A percentile compares a stretch with the other conserved stretches of the same genome.
Conservation (phyloP, 2,888 invertebrate genomes). For the Monopis laevigella region DNA sequence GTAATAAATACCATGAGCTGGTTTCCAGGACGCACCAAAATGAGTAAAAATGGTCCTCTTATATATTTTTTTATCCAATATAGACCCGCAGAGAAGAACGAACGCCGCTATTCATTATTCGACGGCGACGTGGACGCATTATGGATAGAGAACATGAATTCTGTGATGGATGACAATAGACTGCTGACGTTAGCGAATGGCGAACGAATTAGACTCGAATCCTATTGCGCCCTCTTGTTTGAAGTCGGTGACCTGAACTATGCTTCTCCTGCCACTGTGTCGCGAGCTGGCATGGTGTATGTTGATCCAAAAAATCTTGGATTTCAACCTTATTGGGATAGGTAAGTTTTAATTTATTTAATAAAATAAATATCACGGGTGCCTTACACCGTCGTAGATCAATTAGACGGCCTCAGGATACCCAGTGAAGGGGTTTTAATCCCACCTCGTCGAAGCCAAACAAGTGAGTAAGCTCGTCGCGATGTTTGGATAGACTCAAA, state of each 20-base stretch:
- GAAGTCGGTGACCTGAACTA: slow-evolving; percentile 91
- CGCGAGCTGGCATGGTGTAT: slow-evolving; percentile 93
- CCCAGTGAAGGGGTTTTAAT: too few relatives aligned
- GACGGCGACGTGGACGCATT: slow-evolving; percentile 95
- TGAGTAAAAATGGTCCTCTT: too few relatives aligned
- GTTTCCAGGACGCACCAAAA: too few relatives aligned
- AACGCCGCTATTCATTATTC: slow-evolving; percentile 85
- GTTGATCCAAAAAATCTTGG: slow-evolving; percentile 93
- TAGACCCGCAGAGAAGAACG: slow-evolving; percentile 75
- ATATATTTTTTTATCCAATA: too few relatives aligned
- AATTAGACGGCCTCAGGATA: too few relatives aligned
- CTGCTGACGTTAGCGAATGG: slow-evolving; percentile 90
- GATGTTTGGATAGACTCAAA: too few relatives aligned
- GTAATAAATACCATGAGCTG: too few relatives aligned
- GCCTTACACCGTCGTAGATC: too few relatives aligned
- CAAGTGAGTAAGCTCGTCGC: too few relatives aligned
- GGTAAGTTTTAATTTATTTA: too few relatives aligned
- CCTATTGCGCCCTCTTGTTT: slow-evolving; percentile 84
- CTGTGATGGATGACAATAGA: slow-evolving; percentile 96
- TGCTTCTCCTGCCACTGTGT: slow-evolving; percentile 93
- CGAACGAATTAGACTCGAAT: slow-evolving; percentile 83
- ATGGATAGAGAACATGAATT: slow-evolving; percentile 98
- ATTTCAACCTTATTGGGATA: slow-evolving; percentile 86
- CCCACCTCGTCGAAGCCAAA: too few relatives aligned
- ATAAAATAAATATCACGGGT: too few relatives aligned